phyloP scores from a whole-genome alignment of 2,888 invertebrate species.

The Resseliella maxima region DNA sequence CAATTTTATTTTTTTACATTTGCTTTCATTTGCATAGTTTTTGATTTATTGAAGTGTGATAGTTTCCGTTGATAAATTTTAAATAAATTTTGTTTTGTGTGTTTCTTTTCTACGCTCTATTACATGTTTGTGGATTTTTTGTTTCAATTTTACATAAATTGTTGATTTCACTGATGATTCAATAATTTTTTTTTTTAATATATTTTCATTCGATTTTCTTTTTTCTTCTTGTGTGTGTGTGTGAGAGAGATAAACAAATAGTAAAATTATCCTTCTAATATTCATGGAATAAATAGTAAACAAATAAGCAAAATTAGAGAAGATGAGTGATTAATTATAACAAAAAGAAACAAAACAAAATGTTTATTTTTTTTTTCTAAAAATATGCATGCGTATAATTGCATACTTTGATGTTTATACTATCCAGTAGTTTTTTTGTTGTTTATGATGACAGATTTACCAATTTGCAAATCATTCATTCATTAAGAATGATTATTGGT shows the following conservation, averaged over 20 bases:
- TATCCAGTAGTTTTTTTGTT: too few species aligned
- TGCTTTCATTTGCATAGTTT: not conserved
- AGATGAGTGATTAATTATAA: not conserved
- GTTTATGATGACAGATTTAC: too few species aligned
- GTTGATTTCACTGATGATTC: not conserved
- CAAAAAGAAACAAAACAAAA: not conserved
- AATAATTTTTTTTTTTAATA: too few species aligned
- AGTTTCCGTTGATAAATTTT: conserved; percentile 1
- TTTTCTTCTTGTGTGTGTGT: too few species aligned
- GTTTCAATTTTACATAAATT: not conserved
- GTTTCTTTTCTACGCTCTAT: not conserved
- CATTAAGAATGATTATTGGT: too few species aligned
- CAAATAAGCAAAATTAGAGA: not conserved
- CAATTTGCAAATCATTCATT: too few species aligned
- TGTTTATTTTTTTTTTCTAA: not conserved
- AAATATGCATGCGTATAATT: not conserved
- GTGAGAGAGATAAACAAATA: not conserved
- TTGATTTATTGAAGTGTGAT: not conserved
- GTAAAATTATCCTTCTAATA: not conserved
- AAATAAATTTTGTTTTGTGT: not conserved
- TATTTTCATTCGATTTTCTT: not conserved
- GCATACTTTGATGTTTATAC: not conserved
- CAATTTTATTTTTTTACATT: not conserved
- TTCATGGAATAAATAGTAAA: conserved; percentile 35
- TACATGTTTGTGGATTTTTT: not conserved